Evolutionary conservation across 2,888 invertebrate genomes (phyloP).

Genomic region (Nomada ferruginata): DNA sequence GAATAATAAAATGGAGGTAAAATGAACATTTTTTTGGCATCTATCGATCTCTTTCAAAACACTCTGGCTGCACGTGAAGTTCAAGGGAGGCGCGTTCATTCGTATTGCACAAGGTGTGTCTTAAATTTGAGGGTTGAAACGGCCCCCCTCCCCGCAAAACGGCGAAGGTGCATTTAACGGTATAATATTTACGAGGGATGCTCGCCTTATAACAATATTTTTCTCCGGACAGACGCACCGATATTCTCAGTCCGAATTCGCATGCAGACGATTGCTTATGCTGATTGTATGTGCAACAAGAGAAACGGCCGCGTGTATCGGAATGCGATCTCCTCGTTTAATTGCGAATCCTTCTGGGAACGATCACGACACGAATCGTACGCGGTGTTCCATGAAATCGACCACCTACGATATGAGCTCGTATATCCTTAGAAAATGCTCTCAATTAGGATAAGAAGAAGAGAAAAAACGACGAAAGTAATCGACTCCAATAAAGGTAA

Average conservation of each 20-base stretch:
- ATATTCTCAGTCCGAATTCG: constrained; percentile 59
- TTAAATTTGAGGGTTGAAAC: constrained; percentile 30
- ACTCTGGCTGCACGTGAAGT: background rate
- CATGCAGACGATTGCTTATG: constrained; percentile 59
- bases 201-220: constrained; percentile 55
- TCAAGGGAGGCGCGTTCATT: background rate
- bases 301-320: constrained; percentile 70
- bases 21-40: too few relatives aligned
- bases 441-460: background rate
- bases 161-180: constrained; percentile 28
- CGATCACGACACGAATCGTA: constrained; percentile 63
- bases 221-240: constrained; percentile 48
- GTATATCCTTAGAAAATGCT: constrained; percentile 27
- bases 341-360: constrained; percentile 75
- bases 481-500: background rate
- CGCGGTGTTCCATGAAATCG: constrained; percentile 47
- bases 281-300: constrained; percentile 63
- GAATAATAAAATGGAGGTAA: too few relatives aligned
- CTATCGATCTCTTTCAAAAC: background rate
- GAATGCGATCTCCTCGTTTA: constrained; percentile 73
- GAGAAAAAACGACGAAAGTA: too few relatives aligned
- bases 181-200: constrained; percentile 58
- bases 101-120: background rate
- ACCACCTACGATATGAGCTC: constrained; percentile 40
- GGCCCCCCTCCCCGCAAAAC: background rate